A percentile compares a stretch with the other conserved stretches of the same genome.
Conservation (phyloP, 2,113 vertebrate species). For the Chaenocephalus aceratus region DNA sequence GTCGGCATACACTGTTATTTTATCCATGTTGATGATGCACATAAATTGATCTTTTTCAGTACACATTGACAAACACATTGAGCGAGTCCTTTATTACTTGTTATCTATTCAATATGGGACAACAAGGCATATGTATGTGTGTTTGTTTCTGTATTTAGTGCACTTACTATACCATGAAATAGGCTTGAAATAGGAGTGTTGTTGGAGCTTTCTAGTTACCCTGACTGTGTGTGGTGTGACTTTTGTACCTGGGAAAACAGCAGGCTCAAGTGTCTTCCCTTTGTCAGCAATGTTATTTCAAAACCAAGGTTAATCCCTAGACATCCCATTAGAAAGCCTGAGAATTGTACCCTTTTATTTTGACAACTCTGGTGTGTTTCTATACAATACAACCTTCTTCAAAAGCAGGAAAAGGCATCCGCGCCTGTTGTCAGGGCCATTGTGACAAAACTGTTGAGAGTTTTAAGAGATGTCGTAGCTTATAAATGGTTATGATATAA, state of each 20-base stretch:
- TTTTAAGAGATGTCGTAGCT: slow-evolving; percentile 73
- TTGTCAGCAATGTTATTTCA: slow-evolving; percentile 77
- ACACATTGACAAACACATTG: slow-evolving; percentile 75
- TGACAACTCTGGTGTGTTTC: slow-evolving; percentile 63
- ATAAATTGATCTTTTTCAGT: slow-evolving; percentile 76
- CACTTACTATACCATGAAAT: slow-evolving; percentile 87
- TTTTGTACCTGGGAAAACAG: slow-evolving; percentile 82
- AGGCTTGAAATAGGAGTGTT: slow-evolving; percentile 87
- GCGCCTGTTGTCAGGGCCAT: slow-evolving; percentile 51
- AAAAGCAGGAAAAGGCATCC: slow-evolving; percentile 60
- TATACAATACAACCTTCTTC: slow-evolving; percentile 72
- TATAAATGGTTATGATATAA: slow-evolving; percentile 68
- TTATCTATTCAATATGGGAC: slow-evolving; percentile 76
- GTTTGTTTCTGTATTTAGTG: slow-evolving; percentile 84
- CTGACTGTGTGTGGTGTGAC: slow-evolving; percentile 85
- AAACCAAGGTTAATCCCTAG: slow-evolving; percentile 65
- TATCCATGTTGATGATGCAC: slow-evolving; percentile 75
- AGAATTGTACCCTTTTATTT: slow-evolving; percentile 65
- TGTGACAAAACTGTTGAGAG: slow-evolving; percentile 59
- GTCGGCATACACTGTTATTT: slow-evolving; percentile 80
- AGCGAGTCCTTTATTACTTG: slow-evolving; percentile 78
- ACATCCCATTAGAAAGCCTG: slow-evolving; percentile 56
- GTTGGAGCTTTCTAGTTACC: slow-evolving; percentile 84
- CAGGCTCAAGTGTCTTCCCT: slow-evolving; percentile 80
- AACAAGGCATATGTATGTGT: slow-evolving; percentile 76